Conservation (phyloP, 1,140 invertebrate genomes). For the Pseudomyrmex dendroicus region DNA sequence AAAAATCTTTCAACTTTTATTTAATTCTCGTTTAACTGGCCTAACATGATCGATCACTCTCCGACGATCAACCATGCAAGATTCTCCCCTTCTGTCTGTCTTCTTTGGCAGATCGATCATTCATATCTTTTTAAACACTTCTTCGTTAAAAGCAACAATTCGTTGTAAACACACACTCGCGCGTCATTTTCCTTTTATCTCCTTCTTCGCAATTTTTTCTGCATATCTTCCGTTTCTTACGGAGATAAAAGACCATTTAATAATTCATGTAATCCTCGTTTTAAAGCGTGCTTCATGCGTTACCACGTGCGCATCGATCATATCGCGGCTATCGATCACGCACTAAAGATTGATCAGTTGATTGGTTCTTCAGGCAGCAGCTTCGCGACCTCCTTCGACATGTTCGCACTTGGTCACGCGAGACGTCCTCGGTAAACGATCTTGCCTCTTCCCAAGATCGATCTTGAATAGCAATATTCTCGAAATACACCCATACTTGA, state of each 20-base stretch:
- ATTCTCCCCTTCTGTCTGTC: neutral
- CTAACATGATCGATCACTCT: neutral
- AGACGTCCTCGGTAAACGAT: slow-evolving; percentile 44
- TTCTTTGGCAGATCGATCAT: slow-evolving; percentile 1
- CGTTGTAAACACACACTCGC: neutral
- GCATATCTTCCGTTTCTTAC: no score
- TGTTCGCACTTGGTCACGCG: slow-evolving; percentile 53
- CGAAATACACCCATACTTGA: slow-evolving; percentile 25
- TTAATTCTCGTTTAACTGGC: slow-evolving; percentile 1
- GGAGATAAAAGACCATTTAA: slow-evolving; percentile 7
- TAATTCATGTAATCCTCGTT: slow-evolving; percentile 32
- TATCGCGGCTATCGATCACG: slow-evolving; percentile 23
- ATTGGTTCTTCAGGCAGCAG: slow-evolving; percentile 16
- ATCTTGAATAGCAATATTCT: slow-evolving; percentile 53
- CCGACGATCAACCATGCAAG: neutral
- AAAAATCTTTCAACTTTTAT: slow-evolving; percentile 12
- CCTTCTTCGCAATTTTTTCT: neutral
- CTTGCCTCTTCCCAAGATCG: slow-evolving; percentile 35
- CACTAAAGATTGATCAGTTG: slow-evolving; percentile 33
- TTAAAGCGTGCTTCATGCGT: neutral
- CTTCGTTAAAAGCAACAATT: slow-evolving; percentile 22
- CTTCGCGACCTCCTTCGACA: slow-evolving; percentile 33
- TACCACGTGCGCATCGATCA: slow-evolving; percentile 6
- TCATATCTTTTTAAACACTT: neutral
- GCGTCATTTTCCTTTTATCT: neutral